These are phyloP conservation scores for Leptinotarsa juncta DNA, from an alignment of 2,888 invertebrate genomes.

Conservation along the genomic window DNA sequence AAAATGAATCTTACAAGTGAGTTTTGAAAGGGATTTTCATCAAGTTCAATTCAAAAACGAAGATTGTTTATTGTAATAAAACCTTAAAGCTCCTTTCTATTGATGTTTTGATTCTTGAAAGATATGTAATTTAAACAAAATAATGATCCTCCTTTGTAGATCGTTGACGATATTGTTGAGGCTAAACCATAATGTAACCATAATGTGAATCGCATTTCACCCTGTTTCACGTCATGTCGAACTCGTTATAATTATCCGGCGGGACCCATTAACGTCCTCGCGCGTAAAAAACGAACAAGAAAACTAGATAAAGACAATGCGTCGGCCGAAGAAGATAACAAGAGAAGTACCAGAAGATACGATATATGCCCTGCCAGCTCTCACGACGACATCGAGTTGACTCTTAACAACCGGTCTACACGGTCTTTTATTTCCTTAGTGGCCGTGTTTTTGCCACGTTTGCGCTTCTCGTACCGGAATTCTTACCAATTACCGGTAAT, in stretches of 20 bases:
- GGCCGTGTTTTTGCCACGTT: constrained; percentile 58
- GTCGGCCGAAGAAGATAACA: neutral
- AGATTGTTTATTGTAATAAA: no score
- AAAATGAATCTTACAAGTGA: no score
- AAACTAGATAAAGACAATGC: constrained; percentile 48
- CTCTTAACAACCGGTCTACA: constrained; percentile 47
- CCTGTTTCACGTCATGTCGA: constrained; percentile 23
- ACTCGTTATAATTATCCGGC: constrained; percentile 44
- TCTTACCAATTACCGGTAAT: constrained; percentile 61
- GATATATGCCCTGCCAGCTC: constrained; percentile 47
- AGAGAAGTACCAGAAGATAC: neutral
- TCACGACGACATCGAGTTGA: constrained; percentile 54
- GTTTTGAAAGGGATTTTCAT: no score
- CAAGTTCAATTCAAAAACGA: no score
- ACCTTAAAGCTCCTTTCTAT: no score
- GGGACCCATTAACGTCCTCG: constrained; percentile 33
- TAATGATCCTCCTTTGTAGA: neutral
- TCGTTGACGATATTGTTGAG: neutral
- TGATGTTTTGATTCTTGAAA: no score
- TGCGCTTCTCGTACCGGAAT: constrained; percentile 57
- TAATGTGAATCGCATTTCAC: neutral
- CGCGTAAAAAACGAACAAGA: constrained; percentile 28
- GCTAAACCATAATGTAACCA: neutral
- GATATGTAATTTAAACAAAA: no score
- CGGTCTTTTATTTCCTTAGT: constrained; percentile 56